Base-by-base conservation (phyloP, 2,888 invertebrate genomes). In the Pseudoips prasinana region DNA sequence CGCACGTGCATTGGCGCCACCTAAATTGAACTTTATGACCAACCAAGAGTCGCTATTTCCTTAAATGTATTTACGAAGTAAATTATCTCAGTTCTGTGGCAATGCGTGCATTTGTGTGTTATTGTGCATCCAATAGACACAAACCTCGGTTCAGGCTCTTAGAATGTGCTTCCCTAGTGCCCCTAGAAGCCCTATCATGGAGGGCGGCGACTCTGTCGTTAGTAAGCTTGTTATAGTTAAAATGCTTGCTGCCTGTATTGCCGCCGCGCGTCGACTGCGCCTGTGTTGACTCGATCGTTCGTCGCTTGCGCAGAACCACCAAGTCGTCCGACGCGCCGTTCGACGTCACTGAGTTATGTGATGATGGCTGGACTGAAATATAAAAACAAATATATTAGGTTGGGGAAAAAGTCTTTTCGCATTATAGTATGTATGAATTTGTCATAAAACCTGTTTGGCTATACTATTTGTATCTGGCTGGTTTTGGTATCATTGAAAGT, bases 221-320 rank as follows among this genome's bases (percentile, higher is more conserved):
- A 35, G 92, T 90, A 10, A 97, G 87, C 67, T 96, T 96, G 55
- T 93, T 93, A 67, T 97, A 96, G 62, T 93, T 92, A 65, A 95
- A 96, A 66, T 96, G 95, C 58, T 94, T 93, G 67, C 75, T 86
- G 40, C 80, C 80, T 0, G 70, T 62, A 62, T 79, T 81, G 7
- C 78, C 80, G 0, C 68, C 75, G 28, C 86, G 75, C 0, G 85
- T 79, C 1, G 69, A 68, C 1, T 73, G 47, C 8, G 86, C 73
- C 44, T 89, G 89, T 0, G 78, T 75, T 0, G 89, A 80, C 51
- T 89, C 89, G 14, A 84, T 82, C 0, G 89, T 88, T 9, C 81
- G 79, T 0, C 87, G 79, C 54, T 81, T 83, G 8, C 87, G 75
- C 1, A 81, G 58, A 0, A 67, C 55, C n/a, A 79, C 72, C 0